Evolutionary conservation across 2,888 invertebrate species (phyloP).

Genomic region (Mermis nigrescens): DNA sequence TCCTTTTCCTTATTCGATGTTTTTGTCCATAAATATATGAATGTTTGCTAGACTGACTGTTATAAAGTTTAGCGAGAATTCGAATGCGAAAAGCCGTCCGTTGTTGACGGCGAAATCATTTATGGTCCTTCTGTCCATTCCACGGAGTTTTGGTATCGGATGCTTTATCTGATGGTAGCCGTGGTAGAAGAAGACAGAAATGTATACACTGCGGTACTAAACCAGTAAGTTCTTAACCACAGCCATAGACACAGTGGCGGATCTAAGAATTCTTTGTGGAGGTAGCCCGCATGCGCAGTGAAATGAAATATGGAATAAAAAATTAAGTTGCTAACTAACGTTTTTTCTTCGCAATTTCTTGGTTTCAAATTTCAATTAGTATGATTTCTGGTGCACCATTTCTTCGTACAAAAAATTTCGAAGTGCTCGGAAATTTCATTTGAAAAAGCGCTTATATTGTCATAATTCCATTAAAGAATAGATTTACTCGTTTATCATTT

Average conservation of each 20-base stretch:
- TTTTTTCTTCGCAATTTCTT: too few relatives aligned
- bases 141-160: constrained; percentile 91
- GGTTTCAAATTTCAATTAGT: too few relatives aligned
- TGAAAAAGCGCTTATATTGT: too few relatives aligned
- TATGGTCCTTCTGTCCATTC: constrained; percentile 56
- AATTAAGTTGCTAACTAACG: too few relatives aligned
- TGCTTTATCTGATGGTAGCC: constrained; percentile 84
- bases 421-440: too few relatives aligned
- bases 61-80: constrained; percentile 28
- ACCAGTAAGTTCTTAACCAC: constrained; percentile 57
- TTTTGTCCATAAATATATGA: background rate
- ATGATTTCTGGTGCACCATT: too few relatives aligned
- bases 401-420: too few relatives aligned
- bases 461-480: too few relatives aligned
- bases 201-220: constrained; percentile 88
- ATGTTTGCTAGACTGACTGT: background rate
- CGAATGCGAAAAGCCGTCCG: constrained; percentile 18
- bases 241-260: too few relatives aligned
- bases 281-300: too few relatives aligned
- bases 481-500: too few relatives aligned
- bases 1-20: background rate
- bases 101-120: background rate
- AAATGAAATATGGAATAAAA: background rate
- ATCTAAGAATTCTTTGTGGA: too few relatives aligned
- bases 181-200: constrained; percentile 97